phyloP scores from a whole-genome alignment of 2,113 vertebrate species.

The Gopherus evgoodei region DNA sequence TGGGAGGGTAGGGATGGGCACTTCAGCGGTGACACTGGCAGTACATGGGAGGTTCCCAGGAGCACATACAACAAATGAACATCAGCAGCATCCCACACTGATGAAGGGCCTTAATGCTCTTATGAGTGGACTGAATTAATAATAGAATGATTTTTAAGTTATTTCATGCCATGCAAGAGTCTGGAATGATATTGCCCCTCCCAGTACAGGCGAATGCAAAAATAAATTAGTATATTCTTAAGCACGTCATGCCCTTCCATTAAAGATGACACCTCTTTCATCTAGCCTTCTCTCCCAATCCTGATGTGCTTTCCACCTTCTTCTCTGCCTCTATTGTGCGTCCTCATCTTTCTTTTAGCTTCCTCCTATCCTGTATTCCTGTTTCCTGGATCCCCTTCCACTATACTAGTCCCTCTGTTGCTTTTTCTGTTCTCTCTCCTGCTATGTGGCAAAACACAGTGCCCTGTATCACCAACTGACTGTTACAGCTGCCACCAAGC shows the following conservation, averaged over 20 bases:
- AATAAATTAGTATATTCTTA: fast-evolving
- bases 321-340: fast-evolving
- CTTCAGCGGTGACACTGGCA: not conserved
- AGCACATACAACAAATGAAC: not conserved
- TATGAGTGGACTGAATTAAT: not conserved
- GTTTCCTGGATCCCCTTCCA: not conserved
- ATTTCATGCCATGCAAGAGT: not conserved
- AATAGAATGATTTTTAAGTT: not conserved
- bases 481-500: fast-evolving
- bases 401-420: not conserved
- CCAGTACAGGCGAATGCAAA: not conserved
- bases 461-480: not conserved
- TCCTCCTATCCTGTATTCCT: not conserved
- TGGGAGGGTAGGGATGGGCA: not conserved
- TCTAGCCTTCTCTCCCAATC: fast-evolving
- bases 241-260: not conserved
- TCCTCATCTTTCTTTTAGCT: not conserved
- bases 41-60: not conserved
- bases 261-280: not conserved
- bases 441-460: not conserved
- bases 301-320: not conserved
- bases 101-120: not conserved
- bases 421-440: not conserved
- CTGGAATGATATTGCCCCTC: not conserved
- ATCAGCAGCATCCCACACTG: not conserved